Evolutionary conservation across 2,113 vertebrate genomes (phyloP).

Genomic region (Accipiter virgatus): DNA sequence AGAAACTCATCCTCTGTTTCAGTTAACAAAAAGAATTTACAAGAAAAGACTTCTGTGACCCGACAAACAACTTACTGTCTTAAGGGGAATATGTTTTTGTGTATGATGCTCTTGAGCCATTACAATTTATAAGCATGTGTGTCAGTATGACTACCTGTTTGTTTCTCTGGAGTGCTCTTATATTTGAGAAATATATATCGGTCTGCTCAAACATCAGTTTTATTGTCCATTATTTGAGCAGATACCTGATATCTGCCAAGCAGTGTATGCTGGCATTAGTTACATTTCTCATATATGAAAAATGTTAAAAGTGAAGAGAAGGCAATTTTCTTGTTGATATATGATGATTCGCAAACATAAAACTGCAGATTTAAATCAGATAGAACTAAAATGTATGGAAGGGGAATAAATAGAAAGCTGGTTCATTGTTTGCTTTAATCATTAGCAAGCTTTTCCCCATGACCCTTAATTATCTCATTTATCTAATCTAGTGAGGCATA

Average conservation of each 20-base stretch:
- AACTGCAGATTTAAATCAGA: neutral
- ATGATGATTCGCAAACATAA: neutral
- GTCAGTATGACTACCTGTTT: neutral
- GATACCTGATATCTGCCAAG: neutral
- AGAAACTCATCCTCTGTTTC: neutral
- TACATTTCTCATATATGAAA: neutral
- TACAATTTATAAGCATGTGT: neutral
- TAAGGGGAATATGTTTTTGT: neutral
- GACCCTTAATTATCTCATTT: constrained; percentile 60
- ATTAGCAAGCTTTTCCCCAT: constrained; percentile 6
- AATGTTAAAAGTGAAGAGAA: neutral
- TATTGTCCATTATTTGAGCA: neutral
- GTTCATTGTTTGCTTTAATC: constrained; percentile 23
- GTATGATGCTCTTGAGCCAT: neutral
- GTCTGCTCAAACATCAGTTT: neutral
- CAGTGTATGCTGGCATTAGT: neutral
- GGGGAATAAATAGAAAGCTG: neutral
- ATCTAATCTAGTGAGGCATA: constrained; percentile 51
- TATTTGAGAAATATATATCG: neutral
- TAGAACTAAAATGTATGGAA: neutral
- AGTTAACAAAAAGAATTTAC: neutral
- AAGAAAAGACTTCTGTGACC: neutral
- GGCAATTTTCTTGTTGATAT: neutral
- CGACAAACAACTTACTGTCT: neutral
- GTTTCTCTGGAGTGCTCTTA: neutral